phyloP scores from a whole-genome alignment of 2,888 invertebrate genomes.

The Ypsolopha scabrella region DNA sequence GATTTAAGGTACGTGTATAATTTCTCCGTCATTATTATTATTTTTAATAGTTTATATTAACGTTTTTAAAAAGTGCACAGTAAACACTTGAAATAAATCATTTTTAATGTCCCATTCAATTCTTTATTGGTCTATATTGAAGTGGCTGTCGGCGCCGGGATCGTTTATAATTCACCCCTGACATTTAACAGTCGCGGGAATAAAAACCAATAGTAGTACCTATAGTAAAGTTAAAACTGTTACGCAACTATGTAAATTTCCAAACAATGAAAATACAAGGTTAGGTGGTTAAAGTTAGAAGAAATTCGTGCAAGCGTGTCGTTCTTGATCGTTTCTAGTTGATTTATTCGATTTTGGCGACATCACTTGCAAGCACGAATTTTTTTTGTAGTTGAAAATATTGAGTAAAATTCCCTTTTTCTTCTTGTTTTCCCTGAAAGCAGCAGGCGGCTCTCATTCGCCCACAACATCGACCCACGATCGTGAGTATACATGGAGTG shows the following conservation, averaged over 20 bases:
- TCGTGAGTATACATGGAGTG: slow-evolving; percentile 43
- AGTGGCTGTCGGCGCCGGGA: slow-evolving; percentile 32
- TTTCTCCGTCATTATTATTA: not conserved
- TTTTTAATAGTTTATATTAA: not conserved
- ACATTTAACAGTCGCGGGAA: slow-evolving; percentile 22
- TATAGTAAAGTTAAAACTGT: too few relatives aligned
- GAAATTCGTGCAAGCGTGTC: too few relatives aligned
- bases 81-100: slow-evolving; percentile 37
- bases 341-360: too few relatives aligned
- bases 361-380: too few relatives aligned
- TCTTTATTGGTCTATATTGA: slow-evolving; percentile 56
- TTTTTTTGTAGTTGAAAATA: not conserved
- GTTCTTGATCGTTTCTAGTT: too few relatives aligned
- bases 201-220: too few relatives aligned
- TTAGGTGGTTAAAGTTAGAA: too few relatives aligned
- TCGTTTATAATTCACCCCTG: slow-evolving; percentile 33
- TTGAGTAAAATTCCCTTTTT: not conserved
- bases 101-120: slow-evolving; percentile 40
- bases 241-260: too few relatives aligned
- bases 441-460: slow-evolving; percentile 61
- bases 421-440: slow-evolving; percentile 21
- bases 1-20: slow-evolving; percentile 47
- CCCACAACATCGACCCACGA: slow-evolving; percentile 58
- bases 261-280: too few relatives aligned
- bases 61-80: not conserved